These are phyloP conservation scores for Elaeidobius kamerunicus DNA, from an alignment of 2,888 invertebrate genomes.

Conservation along the genomic window DNA sequence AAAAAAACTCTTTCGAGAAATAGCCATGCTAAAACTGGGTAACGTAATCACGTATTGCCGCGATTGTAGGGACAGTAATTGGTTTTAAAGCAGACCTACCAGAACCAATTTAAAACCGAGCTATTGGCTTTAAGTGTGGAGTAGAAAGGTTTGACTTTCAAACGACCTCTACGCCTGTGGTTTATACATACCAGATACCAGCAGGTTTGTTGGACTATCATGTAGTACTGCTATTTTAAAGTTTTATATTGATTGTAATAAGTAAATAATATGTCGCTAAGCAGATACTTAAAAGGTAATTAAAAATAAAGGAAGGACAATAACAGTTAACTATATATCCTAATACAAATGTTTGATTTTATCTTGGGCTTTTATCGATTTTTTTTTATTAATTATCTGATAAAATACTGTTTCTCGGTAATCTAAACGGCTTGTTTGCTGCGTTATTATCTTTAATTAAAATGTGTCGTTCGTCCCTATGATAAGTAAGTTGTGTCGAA, in stretches of 20 bases:
- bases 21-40: constrained; percentile 15
- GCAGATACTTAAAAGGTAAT: too few species aligned
- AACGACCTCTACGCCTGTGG: constrained; percentile 27
- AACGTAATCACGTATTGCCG: constrained; percentile 29
- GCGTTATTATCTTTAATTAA: constrained; percentile 19
- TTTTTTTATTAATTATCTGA: constrained; percentile 8
- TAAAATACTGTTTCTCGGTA: constrained; percentile 2
- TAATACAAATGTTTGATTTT: too few species aligned
- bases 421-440: constrained; percentile 11
- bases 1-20: constrained; percentile 1
- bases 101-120: constrained; percentile 23
- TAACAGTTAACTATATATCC: too few species aligned
- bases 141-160: constrained; percentile 30
- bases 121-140: constrained; percentile 15
- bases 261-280: too few species aligned
- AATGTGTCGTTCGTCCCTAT: constrained; percentile 5
- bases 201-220: too few species aligned
- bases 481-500: constrained; percentile 10
- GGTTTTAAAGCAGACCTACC: constrained; percentile 30
- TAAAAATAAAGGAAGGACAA: too few species aligned
- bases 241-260: too few species aligned
- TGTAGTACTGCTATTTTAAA: too few species aligned
- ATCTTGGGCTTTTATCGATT: too few species aligned
- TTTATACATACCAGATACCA: too few species aligned
- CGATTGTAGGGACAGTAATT: constrained; percentile 29